phyloP scores from a whole-genome alignment of 2,113 vertebrate species.

The Aplodontia rufa region DNA sequence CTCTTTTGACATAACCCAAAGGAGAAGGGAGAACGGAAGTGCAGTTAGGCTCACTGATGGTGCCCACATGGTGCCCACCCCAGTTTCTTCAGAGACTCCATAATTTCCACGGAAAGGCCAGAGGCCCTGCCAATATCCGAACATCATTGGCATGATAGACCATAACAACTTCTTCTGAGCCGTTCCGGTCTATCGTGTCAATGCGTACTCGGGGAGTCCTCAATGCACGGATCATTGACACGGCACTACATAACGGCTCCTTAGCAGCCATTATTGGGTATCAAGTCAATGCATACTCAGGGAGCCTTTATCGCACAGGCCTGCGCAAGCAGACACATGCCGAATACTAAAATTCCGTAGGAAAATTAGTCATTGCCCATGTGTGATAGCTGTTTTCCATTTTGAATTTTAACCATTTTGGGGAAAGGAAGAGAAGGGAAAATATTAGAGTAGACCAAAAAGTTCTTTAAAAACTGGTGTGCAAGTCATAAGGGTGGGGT shows the following conservation, averaged over 20 bases:
- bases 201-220: constrained; percentile 89
- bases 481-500: not conserved
- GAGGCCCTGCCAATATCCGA: constrained; percentile 88
- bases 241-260: constrained; percentile 88
- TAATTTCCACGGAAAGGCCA: constrained; percentile 82
- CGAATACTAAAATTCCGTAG: constrained; percentile 87
- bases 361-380: constrained; percentile 84
- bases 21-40: not conserved
- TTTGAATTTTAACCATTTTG: constrained; percentile 75
- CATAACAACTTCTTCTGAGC: constrained; percentile 88
- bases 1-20: constrained; percentile 43
- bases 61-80: constrained; percentile 74
- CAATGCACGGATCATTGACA: constrained; percentile 89
- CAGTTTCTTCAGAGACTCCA: constrained; percentile 82
- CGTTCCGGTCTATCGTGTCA: constrained; percentile 87
- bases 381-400: constrained; percentile 74
- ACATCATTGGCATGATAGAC: constrained; percentile 89
- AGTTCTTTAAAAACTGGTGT: not conserved
- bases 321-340: constrained; percentile 85
- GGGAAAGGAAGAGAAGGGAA: constrained; percentile 53
- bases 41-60: constrained; percentile 56
- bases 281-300: constrained; percentile 90
- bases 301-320: constrained; percentile 87
- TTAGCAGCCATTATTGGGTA: constrained; percentile 89
- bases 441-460: constrained; percentile 4